Evolutionary conservation across 2,113 vertebrate species (phyloP).

Genomic region (Solea solea): DNA sequence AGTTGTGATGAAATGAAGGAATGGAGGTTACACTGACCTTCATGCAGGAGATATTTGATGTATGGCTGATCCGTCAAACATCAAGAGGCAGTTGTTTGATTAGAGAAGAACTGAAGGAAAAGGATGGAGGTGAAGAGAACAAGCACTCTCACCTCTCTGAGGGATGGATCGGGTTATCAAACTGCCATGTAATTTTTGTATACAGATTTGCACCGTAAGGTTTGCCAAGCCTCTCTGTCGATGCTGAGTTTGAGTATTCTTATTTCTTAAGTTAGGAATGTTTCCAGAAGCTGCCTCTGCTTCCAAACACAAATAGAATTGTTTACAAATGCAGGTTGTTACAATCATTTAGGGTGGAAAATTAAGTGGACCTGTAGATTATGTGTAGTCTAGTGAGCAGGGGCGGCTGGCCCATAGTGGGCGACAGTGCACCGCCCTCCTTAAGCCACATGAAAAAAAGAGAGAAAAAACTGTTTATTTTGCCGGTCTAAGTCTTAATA

Average conservation of each 20-base stretch:
- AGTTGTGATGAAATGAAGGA: slow-evolving; percentile 25
- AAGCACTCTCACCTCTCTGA: slow-evolving; percentile 26
- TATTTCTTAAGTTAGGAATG: not conserved
- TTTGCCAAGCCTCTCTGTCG: slow-evolving; percentile 20
- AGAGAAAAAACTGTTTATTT: too few relatives aligned
- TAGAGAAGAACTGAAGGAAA: not conserved
- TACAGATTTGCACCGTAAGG: not conserved
- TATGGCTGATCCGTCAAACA: slow-evolving; percentile 40
- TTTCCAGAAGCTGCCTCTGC: slow-evolving; percentile 6
- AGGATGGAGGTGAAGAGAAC: slow-evolving; percentile 15
- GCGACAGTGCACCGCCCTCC: too few relatives aligned
- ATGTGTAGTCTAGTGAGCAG: too few relatives aligned
- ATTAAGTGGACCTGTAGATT: too few relatives aligned
- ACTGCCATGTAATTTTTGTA: slow-evolving; percentile 22
- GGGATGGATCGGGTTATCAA: slow-evolving; percentile 19
- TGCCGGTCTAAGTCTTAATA: too few relatives aligned
- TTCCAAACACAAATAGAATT: slow-evolving; percentile 4
- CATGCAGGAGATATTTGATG: slow-evolving; percentile 43
- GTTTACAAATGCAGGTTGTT: not conserved
- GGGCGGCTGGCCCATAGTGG: too few relatives aligned
- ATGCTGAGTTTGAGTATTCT: slow-evolving; percentile 39
- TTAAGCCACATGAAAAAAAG: too few relatives aligned
- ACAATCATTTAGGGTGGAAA: not conserved
- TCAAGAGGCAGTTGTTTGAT: slow-evolving; percentile 10
- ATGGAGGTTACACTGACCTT: slow-evolving; percentile 61